Evolutionary conservation across 1,140 invertebrate species (phyloP).

Genomic region (Zophobas atratus): DNA sequence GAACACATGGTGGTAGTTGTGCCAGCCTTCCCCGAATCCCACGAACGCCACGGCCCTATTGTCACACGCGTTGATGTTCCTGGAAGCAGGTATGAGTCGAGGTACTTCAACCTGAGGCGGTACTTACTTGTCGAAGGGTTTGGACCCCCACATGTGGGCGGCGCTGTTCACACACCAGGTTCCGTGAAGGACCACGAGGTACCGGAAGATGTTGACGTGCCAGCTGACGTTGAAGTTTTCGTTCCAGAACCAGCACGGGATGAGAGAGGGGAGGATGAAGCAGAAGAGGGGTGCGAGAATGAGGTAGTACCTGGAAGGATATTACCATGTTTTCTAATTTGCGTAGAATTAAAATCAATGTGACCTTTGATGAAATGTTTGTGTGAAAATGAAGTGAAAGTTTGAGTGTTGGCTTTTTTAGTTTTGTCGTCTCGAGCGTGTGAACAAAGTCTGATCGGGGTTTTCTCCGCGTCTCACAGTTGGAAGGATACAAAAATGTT

Average conservation of each 20-base stretch:
- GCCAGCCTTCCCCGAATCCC: no score
- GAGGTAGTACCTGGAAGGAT: constrained; percentile 11
- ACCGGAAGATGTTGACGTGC: constrained; percentile 74
- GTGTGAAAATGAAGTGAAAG: no score
- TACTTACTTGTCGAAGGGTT: constrained; percentile 82
- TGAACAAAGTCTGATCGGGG: no score
- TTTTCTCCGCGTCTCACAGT: no score
- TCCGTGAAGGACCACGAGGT: constrained; percentile 76
- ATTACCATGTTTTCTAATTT: background rate
- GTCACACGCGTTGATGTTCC: constrained; percentile 5
- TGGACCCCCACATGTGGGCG: constrained; percentile 82
- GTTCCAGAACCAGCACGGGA: constrained; percentile 54
- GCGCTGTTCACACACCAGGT: constrained; percentile 88
- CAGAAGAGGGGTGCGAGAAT: background rate
- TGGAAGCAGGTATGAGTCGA: background rate
- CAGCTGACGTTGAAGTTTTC: constrained; percentile 73
- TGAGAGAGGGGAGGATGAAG: background rate
- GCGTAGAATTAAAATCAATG: no score
- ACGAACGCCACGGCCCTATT: background rate
- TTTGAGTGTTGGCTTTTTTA: no score
- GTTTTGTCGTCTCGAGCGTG: no score
- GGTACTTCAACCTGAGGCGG: no score
- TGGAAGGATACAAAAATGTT: no score
- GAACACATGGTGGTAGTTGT: no score
- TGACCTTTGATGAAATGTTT: no score